These are phyloP conservation scores for Falco novaeseelandiae DNA, from an alignment of 2,797 vertebrate species.

Conservation along the genomic window DNA sequence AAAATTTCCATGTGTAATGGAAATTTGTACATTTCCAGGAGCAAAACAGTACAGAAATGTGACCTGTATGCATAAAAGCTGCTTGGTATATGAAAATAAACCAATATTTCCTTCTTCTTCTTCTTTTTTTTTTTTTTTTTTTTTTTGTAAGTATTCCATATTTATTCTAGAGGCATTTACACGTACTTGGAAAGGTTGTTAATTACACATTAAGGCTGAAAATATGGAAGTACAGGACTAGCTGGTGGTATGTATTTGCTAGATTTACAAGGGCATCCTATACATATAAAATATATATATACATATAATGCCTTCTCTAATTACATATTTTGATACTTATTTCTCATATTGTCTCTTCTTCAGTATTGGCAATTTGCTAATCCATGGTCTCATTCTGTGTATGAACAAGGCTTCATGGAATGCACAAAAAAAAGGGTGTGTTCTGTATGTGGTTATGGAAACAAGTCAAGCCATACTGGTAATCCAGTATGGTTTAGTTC, in stretches of 20 bases:
- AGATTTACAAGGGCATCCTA: not conserved
- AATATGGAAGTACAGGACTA: not conserved
- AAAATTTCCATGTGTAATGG: not conserved
- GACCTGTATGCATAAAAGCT: not conserved
- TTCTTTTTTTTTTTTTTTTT: not conserved
- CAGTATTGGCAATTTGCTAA: not conserved
- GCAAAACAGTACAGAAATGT: not conserved
- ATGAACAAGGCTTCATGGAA: not conserved
- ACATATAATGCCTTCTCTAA: not conserved
- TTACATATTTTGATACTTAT: not conserved
- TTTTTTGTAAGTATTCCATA: not conserved
- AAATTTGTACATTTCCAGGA: not conserved
- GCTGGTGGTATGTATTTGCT: not conserved
- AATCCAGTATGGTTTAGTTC: not conserved
- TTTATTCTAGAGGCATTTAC: not conserved
- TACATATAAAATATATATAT: not conserved
- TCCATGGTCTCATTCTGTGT: not conserved
- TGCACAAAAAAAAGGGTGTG: not conserved
- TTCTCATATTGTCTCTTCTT: not conserved
- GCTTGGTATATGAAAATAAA: not conserved
- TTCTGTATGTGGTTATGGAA: not conserved
- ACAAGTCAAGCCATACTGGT: not conserved
- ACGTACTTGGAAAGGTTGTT: not conserved
- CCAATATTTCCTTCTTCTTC: not conserved
- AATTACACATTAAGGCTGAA: not conserved